phyloP scores from a whole-genome alignment of 2,113 vertebrate genomes.

The Lepus timidus region DNA sequence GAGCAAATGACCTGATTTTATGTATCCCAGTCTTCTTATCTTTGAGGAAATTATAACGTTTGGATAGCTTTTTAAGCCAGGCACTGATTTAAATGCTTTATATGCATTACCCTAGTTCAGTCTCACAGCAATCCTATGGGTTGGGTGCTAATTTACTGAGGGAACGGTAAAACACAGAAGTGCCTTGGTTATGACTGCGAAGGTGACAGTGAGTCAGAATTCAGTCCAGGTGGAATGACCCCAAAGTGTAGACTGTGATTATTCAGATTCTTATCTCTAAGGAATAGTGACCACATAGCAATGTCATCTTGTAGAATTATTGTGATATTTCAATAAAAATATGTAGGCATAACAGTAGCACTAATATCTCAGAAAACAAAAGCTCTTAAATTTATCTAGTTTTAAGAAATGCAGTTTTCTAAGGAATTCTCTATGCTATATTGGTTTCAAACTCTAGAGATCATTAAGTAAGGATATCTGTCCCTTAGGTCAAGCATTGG shows the following conservation, averaged over 20 bases:
- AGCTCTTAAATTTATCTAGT: background rate
- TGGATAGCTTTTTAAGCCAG: conserved; percentile 50
- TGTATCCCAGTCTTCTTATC: conserved; percentile 20
- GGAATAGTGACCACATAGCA: background rate
- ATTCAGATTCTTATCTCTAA: background rate
- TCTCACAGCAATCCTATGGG: background rate
- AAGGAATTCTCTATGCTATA: background rate
- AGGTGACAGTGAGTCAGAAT: background rate
- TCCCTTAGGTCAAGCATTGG: background rate
- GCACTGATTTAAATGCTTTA: conserved; percentile 46
- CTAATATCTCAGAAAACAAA: background rate
- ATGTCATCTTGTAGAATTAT: background rate
- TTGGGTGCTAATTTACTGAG: background rate
- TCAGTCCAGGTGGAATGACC: background rate
- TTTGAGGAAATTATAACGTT: conserved; percentile 62
- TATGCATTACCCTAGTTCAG: conserved; percentile 42
- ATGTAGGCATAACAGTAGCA: background rate
- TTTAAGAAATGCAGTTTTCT: background rate
- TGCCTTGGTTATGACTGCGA: background rate
- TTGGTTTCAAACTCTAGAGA: conserved; percentile 12
- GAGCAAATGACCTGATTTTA: conserved; percentile 59
- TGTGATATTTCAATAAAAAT: background rate
- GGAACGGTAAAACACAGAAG: background rate
- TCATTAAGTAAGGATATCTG: background rate
- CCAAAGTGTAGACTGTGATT: background rate